phyloP scores from a whole-genome alignment of 2,888 invertebrate genomes.

The Keiferia lycopersicella region DNA sequence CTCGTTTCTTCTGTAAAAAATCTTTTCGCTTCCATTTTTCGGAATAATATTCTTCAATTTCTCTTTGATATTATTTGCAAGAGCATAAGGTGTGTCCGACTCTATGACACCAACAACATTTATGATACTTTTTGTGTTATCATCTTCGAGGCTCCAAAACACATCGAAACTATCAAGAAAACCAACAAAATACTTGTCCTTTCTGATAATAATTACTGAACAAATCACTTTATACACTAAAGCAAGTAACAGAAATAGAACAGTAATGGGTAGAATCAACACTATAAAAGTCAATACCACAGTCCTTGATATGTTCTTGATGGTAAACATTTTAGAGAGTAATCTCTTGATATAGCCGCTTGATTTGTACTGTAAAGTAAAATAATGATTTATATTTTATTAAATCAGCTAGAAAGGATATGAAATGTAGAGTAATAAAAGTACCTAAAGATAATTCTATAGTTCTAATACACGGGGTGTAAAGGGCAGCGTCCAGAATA shows the following conservation, averaged over 20 bases:
- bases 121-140: slow-evolving; percentile 66
- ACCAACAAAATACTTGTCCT: slow-evolving; percentile 62
- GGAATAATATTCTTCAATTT: slow-evolving; percentile 44
- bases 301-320: slow-evolving; percentile 36
- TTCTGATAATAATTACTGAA: slow-evolving; percentile 48
- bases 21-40: slow-evolving; percentile 52
- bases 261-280: slow-evolving; percentile 43
- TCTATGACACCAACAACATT: slow-evolving; percentile 74
- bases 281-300: slow-evolving; percentile 40
- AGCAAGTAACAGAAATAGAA: slow-evolving; percentile 41
- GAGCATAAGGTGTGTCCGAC: slow-evolving; percentile 45
- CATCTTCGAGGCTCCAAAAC: slow-evolving; percentile 77
- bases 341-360: slow-evolving; percentile 29
- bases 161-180: slow-evolving; percentile 77
- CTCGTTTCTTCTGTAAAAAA: slow-evolving; percentile 66
- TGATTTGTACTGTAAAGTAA: slow-evolving; percentile 37
- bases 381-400: not conserved
- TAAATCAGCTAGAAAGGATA: no score
- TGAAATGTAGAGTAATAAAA: no score
- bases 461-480: no score
- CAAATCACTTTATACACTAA: slow-evolving; percentile 51
- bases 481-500: no score
- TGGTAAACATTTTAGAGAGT: slow-evolving; percentile 29
- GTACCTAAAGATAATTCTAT: no score
- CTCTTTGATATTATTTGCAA: slow-evolving; percentile 47